Percentiles rank a stretch among this genome's conserved stretches.
These are phyloP conservation scores for Noctua janthe DNA, from an alignment of 2,888 invertebrate species.

Conservation along the genomic window DNA sequence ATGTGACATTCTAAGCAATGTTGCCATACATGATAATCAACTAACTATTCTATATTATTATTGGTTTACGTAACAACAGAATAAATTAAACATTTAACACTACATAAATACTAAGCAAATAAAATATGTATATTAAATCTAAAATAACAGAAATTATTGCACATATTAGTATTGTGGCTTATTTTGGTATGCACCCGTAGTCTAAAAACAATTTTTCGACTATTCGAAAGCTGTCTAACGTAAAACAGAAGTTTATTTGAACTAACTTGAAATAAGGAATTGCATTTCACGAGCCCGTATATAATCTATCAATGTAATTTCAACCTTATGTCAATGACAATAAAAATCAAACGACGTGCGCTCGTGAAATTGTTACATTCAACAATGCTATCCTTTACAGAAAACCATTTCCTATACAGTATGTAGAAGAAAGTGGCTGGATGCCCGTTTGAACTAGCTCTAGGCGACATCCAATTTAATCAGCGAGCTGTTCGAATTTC, in stretches of 20 bases:
- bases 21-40: constrained; percentile 14
- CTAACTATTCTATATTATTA: constrained; percentile 5
- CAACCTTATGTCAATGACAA: background rate
- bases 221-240: background rate
- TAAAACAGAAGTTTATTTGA: background rate
- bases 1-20: constrained; percentile 9
- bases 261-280: background rate
- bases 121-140: constrained; percentile 8
- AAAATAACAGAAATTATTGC: constrained; percentile 43
- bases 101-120: constrained; percentile 23
- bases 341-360: background rate
- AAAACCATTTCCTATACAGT: background rate
- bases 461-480: background rate
- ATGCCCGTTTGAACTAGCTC: background rate
- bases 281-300: background rate
- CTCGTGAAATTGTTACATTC: background rate
- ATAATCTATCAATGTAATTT: background rate
- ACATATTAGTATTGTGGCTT: constrained; percentile 28
- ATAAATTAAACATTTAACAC: constrained; percentile 14
- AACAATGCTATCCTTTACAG: background rate
- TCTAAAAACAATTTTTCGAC: background rate
- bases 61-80: constrained; percentile 11
- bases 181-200: constrained; percentile 4
- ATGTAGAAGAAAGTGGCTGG: background rate
- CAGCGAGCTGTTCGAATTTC: background rate